Base-by-base conservation (phyloP, 2,888 invertebrate species). In the Ophonus ardosiacus region DNA sequence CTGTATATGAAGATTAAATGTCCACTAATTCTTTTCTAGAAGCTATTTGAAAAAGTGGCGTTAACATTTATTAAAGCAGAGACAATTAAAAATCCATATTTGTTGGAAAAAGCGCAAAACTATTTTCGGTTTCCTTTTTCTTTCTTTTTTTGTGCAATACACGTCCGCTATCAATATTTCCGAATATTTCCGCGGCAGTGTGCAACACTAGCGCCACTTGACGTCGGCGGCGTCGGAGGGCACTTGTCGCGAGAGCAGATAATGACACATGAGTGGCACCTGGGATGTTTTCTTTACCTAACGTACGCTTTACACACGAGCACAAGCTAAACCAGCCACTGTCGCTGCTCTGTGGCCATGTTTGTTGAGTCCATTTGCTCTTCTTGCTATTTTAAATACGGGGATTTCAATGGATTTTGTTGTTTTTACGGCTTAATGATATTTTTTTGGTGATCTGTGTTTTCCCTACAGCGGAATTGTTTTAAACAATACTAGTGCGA, bases 221-320 rank as follows among this genome's bases (percentile, higher is more conserved):
- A 18, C 68, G 71, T 40, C 43, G 71, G 71, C 71, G 71, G 43
- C 43, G 18, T 13, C 56, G 51, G 83, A 76, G 78, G 78, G 84
- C 78, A 51, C 63, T 63, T 59, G 40, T 78, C 63, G 56, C 56
- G 78, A 84, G 84, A 63, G 84, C 84, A 84, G 84, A 84, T 84
- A 84, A 84, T 84, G 84, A 84, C 78, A 84, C 84, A 84, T 84
- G 78, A 84, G 84, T 78, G 78, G 63, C 61, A 83, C 76, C 83
- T 83, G 56, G 78, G 78, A 31, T 78, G 78, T 78, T 78, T 78
- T 78, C 78, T 78, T 78, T 78, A 78, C 78, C 78, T 78, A 43
- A 57, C 78, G 40, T 24, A 21, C 57, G 17, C 76, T 56, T 76
- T 76, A 40, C 71, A 71, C n/a, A 63, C 63, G 31, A 31, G 31